Evolutionary conservation across 2,797 vertebrate genomes (phyloP).

Genomic region (Spinus pinus): DNA sequence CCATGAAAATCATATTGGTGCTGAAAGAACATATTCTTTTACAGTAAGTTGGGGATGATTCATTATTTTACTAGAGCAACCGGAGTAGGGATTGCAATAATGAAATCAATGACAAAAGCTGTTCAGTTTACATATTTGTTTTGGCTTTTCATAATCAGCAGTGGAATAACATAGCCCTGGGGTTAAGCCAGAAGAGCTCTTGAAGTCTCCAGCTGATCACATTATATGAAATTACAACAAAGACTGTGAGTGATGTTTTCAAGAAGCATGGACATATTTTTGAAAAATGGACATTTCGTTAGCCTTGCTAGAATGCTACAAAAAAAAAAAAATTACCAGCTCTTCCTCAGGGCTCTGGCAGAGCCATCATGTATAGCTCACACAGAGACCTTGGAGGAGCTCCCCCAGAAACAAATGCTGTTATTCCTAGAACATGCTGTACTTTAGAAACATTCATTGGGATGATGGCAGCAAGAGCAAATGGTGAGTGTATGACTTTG

Average conservation of each 20-base stretch:
- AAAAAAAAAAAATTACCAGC: not conserved
- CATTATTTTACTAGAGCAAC: slow-evolving; percentile 6
- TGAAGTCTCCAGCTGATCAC: not conserved
- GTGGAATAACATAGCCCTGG: not conserved
- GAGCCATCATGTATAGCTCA: not conserved
- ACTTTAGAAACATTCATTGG: not conserved
- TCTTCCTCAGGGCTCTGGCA: not conserved
- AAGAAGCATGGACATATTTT: not conserved
- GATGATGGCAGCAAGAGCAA: not conserved
- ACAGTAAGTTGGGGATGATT: not conserved
- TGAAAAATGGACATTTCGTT: not conserved
- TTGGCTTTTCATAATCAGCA: not conserved
- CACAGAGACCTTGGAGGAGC: not conserved
- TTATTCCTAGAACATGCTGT: not conserved
- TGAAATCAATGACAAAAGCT: slow-evolving; percentile 3
- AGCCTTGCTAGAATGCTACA: not conserved
- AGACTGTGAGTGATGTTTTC: not conserved
- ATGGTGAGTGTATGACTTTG: not conserved
- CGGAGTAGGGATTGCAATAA: not conserved
- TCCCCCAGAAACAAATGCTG: not conserved
- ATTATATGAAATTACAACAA: not conserved
- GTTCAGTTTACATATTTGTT: not conserved
- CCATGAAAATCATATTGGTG: not conserved
- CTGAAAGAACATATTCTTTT: not conserved
- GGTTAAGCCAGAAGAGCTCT: not conserved